A percentile compares a stretch with the other conserved stretches of the same genome.
These are phyloP conservation scores for Clivina fossor DNA, from an alignment of 2,888 invertebrate species.

Conservation along the genomic window DNA sequence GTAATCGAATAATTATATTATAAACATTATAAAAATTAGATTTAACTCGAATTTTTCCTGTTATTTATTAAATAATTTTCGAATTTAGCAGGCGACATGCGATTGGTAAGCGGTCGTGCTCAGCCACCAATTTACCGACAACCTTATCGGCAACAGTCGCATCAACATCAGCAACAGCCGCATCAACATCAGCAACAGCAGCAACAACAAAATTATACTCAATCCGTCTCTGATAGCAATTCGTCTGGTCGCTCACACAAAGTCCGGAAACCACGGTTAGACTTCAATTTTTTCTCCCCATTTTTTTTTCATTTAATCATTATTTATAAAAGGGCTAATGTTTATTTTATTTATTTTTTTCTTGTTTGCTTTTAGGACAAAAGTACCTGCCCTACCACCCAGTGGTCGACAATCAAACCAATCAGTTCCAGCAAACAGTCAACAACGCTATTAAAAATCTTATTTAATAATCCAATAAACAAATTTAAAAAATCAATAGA, in stretches of 20 bases:
- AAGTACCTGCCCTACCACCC: constrained; percentile 47
- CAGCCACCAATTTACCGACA: constrained; percentile 48
- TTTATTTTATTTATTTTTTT: neutral
- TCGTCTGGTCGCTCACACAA: constrained; percentile 40
- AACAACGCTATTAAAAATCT: constrained; percentile 29
- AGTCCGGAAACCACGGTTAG: constrained; percentile 47
- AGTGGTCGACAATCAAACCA: constrained; percentile 41
- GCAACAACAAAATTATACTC: constrained; percentile 39
- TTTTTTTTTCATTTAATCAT: too few relatives aligned
- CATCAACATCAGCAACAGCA: constrained; percentile 46
- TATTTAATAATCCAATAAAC: neutral
- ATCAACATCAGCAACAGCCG: constrained; percentile 45
- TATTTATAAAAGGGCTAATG: neutral
- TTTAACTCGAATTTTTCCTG: too few relatives aligned
- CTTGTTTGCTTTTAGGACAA: constrained; percentile 34
- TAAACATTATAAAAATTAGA: too few relatives aligned
- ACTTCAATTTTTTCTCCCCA: too few relatives aligned
- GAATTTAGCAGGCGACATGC: constrained; percentile 48
- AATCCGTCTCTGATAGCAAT: constrained; percentile 40
- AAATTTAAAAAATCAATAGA: too few relatives aligned
- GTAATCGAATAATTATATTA: too few relatives aligned
- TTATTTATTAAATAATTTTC: too few relatives aligned
- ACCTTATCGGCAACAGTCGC: constrained; percentile 43
- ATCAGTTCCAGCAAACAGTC: constrained; percentile 26
- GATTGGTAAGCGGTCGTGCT: constrained; percentile 47